Conservation (phyloP, 2,113 vertebrate genomes). For the Eleginops maclovinus region DNA sequence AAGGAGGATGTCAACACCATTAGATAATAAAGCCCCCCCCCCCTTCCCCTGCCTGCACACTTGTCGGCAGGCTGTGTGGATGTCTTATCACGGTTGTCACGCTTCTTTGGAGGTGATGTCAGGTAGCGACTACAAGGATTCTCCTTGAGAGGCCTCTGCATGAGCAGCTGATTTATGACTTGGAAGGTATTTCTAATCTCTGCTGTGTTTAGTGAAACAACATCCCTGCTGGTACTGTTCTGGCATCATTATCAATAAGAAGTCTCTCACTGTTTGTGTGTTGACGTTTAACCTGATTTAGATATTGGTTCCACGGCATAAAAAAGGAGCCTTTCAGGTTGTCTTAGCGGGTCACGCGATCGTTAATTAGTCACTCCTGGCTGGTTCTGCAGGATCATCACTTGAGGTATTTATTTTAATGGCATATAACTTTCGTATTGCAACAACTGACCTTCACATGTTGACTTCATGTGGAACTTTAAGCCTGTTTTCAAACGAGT, state of each 20-base stretch:
- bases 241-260: background rate
- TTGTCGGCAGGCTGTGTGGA: constrained; percentile 12
- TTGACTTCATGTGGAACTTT: background rate
- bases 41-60: background rate
- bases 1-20: constrained; percentile 16
- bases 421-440: background rate
- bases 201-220: background rate
- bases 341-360: background rate
- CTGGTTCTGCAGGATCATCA: background rate
- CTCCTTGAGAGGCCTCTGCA: background rate
- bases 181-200: constrained; percentile 34
- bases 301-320: background rate
- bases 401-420: background rate
- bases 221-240: background rate
- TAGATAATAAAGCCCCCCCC: constrained; percentile 18
- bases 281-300: background rate
- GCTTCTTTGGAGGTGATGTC: constrained; percentile 54
- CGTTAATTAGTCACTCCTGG: background rate
- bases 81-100: constrained; percentile 35
- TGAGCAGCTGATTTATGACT: constrained; percentile 23
- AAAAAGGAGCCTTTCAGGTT: constrained; percentile 19
- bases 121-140: constrained; percentile 34
- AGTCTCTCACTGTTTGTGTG: background rate
- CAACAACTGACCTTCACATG: background rate
- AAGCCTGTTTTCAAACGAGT: background rate